phyloP scores from a whole-genome alignment of 2,797 vertebrate species.

The Leptatherina wallacei region DNA sequence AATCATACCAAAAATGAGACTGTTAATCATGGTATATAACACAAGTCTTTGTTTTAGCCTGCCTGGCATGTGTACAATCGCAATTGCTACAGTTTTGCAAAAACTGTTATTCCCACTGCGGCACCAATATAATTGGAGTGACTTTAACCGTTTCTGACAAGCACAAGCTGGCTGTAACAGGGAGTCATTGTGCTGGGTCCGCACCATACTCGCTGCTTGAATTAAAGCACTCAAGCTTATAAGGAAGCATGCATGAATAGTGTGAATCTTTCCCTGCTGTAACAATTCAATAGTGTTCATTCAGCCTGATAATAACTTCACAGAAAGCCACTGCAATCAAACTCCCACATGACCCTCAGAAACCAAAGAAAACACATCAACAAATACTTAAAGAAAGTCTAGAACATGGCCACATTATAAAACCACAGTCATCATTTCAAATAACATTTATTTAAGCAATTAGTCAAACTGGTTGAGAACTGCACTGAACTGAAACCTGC shows the following conservation, averaged over 20 bases:
- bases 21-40: neutral
- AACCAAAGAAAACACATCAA: conserved; percentile 4
- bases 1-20: neutral
- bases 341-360: conserved; percentile 1
- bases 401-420: neutral
- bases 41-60: conserved; percentile 39
- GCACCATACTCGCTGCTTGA: conserved; percentile 45
- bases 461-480: neutral
- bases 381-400: neutral
- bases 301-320: conserved; percentile 43
- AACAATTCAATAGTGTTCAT: conserved; percentile 61
- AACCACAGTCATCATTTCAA: neutral
- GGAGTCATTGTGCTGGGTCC: conserved; percentile 67
- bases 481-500: neutral
- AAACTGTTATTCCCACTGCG: conserved; percentile 34
- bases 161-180: conserved; percentile 72
- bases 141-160: conserved; percentile 71
- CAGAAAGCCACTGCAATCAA: conserved; percentile 19
- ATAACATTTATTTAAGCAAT: neutral
- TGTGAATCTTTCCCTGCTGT: conserved; percentile 60
- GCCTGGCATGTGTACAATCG: conserved; percentile 29
- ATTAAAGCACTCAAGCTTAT: conserved; percentile 36
- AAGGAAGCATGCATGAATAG: conserved; percentile 51
- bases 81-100: conserved; percentile 39
- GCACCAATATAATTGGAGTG: conserved; percentile 55